These are phyloP conservation scores for Microctenopoma stevenorrisi DNA, from an alignment of 2,797 vertebrate genomes.

Conservation along the genomic window DNA sequence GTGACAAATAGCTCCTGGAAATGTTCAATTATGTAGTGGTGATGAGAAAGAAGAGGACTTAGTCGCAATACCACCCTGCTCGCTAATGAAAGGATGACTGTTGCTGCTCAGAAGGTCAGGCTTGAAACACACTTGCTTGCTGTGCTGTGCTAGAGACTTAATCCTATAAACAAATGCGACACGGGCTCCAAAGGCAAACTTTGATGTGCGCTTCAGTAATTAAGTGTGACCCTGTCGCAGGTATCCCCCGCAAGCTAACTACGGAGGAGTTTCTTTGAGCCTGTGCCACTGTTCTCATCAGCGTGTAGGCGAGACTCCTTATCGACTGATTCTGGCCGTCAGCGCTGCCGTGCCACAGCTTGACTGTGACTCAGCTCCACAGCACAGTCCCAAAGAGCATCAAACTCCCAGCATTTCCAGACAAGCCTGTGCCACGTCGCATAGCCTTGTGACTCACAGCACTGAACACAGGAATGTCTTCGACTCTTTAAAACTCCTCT, in stretches of 20 bases:
- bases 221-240: conserved; percentile 78
- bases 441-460: conserved; percentile 35
- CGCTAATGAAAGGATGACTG: conserved; percentile 69
- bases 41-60: conserved; percentile 29
- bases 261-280: conserved; percentile 70
- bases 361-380: conserved; percentile 64
- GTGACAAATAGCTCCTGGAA: conserved; percentile 60
- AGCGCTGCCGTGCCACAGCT: conserved; percentile 48
- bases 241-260: conserved; percentile 64
- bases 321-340: conserved; percentile 65
- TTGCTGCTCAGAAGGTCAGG: conserved; percentile 69
- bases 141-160: conserved; percentile 71
- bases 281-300: conserved; percentile 63
- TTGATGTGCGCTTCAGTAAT: conserved; percentile 77
- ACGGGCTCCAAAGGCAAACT: conserved; percentile 75
- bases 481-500: conserved; percentile 29
- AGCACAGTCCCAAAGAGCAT: conserved; percentile 47
- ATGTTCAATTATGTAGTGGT: conserved; percentile 62
- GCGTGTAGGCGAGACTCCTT: conserved; percentile 57
- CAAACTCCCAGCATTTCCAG: conserved; percentile 30
- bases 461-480: conserved; percentile 15
- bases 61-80: conserved; percentile 50
- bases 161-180: conserved; percentile 81
- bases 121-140: conserved; percentile 62
- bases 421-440: conserved; percentile 14